phyloP scores from a whole-genome alignment of 1,140 invertebrate species.

The Drosophila nasuta region DNA sequence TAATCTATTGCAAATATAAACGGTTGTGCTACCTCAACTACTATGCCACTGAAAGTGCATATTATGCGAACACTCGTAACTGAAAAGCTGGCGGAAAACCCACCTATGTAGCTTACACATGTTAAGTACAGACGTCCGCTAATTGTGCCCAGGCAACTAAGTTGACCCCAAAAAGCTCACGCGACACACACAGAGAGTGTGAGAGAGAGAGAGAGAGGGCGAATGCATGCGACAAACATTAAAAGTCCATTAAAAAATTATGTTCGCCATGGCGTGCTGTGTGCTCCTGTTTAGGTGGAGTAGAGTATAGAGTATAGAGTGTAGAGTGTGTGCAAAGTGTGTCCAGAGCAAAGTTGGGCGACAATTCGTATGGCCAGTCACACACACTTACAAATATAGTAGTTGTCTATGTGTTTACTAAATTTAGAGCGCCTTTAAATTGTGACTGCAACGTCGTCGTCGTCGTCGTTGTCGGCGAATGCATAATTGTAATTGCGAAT shows the following conservation, averaged over 20 bases:
- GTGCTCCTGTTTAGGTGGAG: constrained; percentile 62
- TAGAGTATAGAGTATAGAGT: too few relatives aligned
- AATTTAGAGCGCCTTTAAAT: constrained; percentile 63
- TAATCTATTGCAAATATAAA: constrained; percentile 11
- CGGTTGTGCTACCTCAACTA: background rate
- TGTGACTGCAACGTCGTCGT: constrained; percentile 10
- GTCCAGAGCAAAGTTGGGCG: constrained; percentile 30
- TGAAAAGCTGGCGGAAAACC: constrained; percentile 44
- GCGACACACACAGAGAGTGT: constrained; percentile 36
- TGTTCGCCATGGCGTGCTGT: constrained; percentile 54
- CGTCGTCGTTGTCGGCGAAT: constrained; percentile 14
- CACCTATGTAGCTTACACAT: constrained; percentile 66
- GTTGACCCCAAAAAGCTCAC: constrained; percentile 62
- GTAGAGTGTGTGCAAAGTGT: constrained; percentile 16
- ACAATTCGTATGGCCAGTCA: constrained; percentile 1
- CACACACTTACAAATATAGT: constrained; percentile 20
- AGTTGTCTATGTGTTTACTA: constrained; percentile 28
- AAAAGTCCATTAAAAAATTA: constrained; percentile 82
- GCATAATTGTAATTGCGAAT: constrained; percentile 79
- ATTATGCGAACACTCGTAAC: background rate
- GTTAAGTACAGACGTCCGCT: constrained; percentile 64
- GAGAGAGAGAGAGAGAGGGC: background rate
- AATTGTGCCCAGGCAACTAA: constrained; percentile 60
- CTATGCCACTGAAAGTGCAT: background rate
- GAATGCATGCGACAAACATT: constrained; percentile 72